Percentiles rank a stretch among this genome's conserved stretches.
These are phyloP conservation scores for Drosophila histrio DNA, from an alignment of 2,888 invertebrate species.

Conservation along the genomic window DNA sequence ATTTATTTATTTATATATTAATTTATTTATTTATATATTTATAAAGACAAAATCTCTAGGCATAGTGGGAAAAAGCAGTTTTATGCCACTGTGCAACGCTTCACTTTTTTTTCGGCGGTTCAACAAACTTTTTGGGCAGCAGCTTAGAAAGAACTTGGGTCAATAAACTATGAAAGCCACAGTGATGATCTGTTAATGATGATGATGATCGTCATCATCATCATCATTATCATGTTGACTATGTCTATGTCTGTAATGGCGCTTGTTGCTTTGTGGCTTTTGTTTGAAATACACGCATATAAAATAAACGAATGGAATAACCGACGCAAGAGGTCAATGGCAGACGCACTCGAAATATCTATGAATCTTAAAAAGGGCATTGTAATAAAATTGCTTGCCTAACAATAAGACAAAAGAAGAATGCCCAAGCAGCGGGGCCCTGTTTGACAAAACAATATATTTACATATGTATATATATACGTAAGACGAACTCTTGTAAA, in stretches of 20 bases:
- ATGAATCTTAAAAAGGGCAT: conserved; percentile 48
- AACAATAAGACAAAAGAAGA: conserved; percentile 21
- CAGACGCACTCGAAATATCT: conserved; percentile 44
- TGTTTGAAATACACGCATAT: conserved; percentile 60
- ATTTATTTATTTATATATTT: too few species aligned
- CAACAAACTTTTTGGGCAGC: conserved; percentile 66
- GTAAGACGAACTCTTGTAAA: conserved; percentile 6
- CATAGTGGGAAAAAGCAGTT: too few species aligned
- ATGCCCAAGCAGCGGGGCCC: neutral
- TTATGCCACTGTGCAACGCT: too few species aligned
- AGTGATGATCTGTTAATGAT: conserved; percentile 41
- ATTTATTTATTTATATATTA: too few species aligned
- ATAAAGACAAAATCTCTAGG: too few species aligned
- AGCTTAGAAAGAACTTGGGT: conserved; percentile 65
- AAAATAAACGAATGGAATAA: conserved; percentile 51
- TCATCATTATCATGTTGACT: conserved; percentile 29
- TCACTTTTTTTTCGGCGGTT: conserved; percentile 70
- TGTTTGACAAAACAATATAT: conserved; percentile 17
- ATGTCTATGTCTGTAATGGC: conserved; percentile 32
- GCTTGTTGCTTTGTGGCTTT: conserved; percentile 49
- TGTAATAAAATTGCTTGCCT: conserved; percentile 39
- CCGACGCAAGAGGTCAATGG: conserved; percentile 57
- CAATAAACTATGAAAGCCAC: conserved; percentile 68
- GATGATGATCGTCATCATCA: conserved; percentile 17
- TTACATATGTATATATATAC: conserved; percentile 14